phyloP scores from a whole-genome alignment of 2,113 vertebrate species.

The Scolopax mira region DNA sequence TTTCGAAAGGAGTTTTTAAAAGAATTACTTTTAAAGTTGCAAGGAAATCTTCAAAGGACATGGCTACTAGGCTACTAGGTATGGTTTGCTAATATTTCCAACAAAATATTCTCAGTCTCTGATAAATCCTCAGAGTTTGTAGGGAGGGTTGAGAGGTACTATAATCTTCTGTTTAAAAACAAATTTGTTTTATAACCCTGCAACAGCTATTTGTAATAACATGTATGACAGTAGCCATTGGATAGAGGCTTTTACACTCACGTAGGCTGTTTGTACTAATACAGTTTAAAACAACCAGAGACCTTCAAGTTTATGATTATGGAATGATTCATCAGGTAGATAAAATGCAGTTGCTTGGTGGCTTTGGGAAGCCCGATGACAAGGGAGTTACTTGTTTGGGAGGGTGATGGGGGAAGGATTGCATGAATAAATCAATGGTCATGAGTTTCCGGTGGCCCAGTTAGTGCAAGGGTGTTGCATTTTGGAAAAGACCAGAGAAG shows the following conservation, averaged over 20 bases:
- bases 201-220: not conserved
- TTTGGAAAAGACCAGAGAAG: not conserved
- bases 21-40: not conserved
- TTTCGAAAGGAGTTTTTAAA: not conserved
- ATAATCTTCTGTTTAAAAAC: not conserved
- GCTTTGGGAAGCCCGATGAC: not conserved
- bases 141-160: not conserved
- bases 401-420: not conserved
- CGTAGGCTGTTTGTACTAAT: not conserved
- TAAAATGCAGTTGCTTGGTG: not conserved
- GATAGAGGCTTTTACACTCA: not conserved
- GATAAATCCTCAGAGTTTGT: not conserved
- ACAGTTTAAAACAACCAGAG: not conserved
- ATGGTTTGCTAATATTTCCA: not conserved
- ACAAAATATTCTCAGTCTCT: not conserved
- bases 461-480: not conserved
- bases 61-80: not conserved
- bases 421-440: not conserved
- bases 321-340: not conserved
- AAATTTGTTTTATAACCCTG: not conserved
- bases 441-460: not conserved
- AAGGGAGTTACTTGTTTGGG: not conserved
- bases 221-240: not conserved
- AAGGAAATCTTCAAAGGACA: not conserved
- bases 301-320: not conserved